Base-by-base conservation (phyloP, 2,888 invertebrate species). In the Crematogaster levior region DNA sequence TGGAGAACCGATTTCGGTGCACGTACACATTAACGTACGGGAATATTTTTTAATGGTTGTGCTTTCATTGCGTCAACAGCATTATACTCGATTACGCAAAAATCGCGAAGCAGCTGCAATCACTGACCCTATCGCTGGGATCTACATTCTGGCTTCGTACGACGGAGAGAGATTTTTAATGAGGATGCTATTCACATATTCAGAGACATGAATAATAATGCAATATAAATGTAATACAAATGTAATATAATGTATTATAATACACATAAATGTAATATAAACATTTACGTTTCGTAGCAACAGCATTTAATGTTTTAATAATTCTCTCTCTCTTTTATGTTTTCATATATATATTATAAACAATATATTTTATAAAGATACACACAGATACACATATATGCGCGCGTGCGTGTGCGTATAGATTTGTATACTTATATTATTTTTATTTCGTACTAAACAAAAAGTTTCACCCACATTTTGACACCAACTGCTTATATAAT, bases 41-140 rank as follows among this genome's bases (percentile, higher is more conserved):
- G 0, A 51, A 15, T 34, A 37, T 70, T 66, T 56, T 56, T 74
- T 61, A 21, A 60, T 30, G 15, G 34, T 27, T 46, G 34, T 30
- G 27, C 12, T 21, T 18, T 21, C 24, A 7, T 82, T 82, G 48
- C 48, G 53, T 77, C 66, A 82, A 48, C 51, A 21, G 2, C 24
- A 27, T 58, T 58, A 77, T 77, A 79, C 46, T 65, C 46, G 40
- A 18, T 82, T 82, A 63, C 77, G 77, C 66, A 82, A 81, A 72
- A 27, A 48, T 74, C 18, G 24, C 10, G 15, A 63, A 40, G 21
- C 40, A 53, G 68, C 37, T 77, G 77, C 70, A 56, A 68, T 48
- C 40, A 51, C 18, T 66, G 77, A 56, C 34, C 34, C 34, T 30
- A 15, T 63, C 63, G 10, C 21, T 7, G 43, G 12, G 9, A 30